Evolutionary conservation across 2,797 vertebrate species (phyloP).

Genomic region (Dendrocincla fuliginosa): DNA sequence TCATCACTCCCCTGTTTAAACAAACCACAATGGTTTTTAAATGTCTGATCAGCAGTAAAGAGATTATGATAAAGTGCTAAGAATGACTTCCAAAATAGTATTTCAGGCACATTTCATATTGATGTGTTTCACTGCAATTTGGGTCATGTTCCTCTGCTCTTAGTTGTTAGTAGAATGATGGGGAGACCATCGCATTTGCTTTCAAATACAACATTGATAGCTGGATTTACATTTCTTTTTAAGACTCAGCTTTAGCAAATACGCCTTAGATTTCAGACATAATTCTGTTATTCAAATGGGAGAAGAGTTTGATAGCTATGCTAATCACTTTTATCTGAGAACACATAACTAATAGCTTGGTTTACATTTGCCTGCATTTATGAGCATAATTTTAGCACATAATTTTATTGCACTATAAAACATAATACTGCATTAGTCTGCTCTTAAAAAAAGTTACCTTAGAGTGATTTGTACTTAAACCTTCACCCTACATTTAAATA

Average conservation of each 20-base stretch:
- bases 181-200: conserved; percentile 47
- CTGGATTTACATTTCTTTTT: conserved; percentile 77
- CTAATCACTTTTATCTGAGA: conserved; percentile 87
- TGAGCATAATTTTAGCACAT: conserved; percentile 84
- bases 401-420: conserved; percentile 87
- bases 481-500: conserved; percentile 73
- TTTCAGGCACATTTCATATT: conserved; percentile 33
- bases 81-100: conserved; percentile 55
- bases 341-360: conserved; percentile 87
- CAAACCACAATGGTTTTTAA: conserved; percentile 75
- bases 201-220: conserved; percentile 62
- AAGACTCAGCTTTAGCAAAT: conserved; percentile 70
- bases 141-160: conserved; percentile 35
- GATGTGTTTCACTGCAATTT: conserved; percentile 39
- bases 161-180: conserved; percentile 31
- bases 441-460: conserved; percentile 78
- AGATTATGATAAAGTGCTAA: conserved; percentile 62
- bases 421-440: conserved; percentile 82
- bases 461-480: conserved; percentile 79
- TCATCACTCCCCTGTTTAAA: conserved; percentile 72
- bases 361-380: conserved; percentile 87
- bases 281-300: conserved; percentile 84
- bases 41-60: conserved; percentile 72
- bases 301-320: conserved; percentile 85
- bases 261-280: conserved; percentile 77